phyloP scores from a whole-genome alignment of 2,113 vertebrate species.

The Setophaga petechia region DNA sequence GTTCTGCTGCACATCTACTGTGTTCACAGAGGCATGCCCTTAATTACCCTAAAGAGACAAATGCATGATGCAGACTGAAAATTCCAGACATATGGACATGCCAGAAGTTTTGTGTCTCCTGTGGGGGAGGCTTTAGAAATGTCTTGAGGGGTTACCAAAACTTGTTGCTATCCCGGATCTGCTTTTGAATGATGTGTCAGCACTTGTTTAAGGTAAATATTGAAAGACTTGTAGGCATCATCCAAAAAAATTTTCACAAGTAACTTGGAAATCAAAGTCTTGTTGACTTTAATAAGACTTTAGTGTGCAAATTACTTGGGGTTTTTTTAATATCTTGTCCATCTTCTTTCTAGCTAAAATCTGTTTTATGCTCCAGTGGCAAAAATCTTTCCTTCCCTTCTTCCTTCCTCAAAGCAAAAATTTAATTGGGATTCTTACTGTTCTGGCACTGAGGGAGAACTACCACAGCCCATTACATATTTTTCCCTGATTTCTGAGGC shows the following conservation, averaged over 20 bases:
- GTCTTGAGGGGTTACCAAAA: constrained; percentile 51
- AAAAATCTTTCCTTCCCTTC: constrained; percentile 10
- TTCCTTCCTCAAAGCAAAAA: constrained; percentile 25
- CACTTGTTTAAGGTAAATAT: constrained; percentile 39
- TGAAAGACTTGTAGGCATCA: constrained; percentile 16
- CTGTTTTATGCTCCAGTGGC: not conserved
- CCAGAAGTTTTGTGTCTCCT: constrained; percentile 42
- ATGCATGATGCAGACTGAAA: constrained; percentile 7
- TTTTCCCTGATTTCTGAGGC: constrained; percentile 4
- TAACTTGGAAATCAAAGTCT: constrained; percentile 35
- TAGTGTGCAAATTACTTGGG: constrained; percentile 26
- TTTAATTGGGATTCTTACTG: constrained; percentile 13
- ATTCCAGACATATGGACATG: constrained; percentile 42
- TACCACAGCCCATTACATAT: not conserved
- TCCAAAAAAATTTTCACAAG: constrained; percentile 21
- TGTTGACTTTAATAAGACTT: constrained; percentile 36
- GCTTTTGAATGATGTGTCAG: constrained; percentile 44
- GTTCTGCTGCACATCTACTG: not conserved
- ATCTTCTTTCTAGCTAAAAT: constrained; percentile 40
- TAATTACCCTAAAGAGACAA: constrained; percentile 39
- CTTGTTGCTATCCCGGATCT: constrained; percentile 21
- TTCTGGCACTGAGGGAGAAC: constrained; percentile 15
- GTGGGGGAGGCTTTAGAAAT: constrained; percentile 40
- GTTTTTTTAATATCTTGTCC: constrained; percentile 7
- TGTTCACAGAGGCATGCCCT: not conserved